phyloP scores from a whole-genome alignment of 2,113 vertebrate genomes.

The Nematolebias whitei region DNA sequence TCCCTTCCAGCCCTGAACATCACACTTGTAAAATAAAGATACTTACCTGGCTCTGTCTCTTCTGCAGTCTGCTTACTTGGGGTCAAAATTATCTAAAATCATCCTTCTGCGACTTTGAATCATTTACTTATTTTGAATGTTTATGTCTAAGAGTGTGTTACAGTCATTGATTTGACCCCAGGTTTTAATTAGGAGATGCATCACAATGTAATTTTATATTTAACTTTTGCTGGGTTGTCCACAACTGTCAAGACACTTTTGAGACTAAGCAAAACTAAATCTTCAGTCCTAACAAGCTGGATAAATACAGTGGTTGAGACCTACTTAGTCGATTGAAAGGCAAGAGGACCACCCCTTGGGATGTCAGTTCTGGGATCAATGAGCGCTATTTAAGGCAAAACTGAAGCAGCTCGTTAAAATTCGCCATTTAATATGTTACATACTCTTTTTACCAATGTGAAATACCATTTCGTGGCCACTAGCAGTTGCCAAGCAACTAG shows the following conservation, averaged over 20 bases:
- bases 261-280: neutral
- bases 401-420: neutral
- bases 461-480: neutral
- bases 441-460: conserved; percentile 2
- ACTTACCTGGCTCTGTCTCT: too few relatives aligned
- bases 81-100: too few relatives aligned
- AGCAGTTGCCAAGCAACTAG: conserved; percentile 2
- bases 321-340: neutral
- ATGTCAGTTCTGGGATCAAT: neutral
- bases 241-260: neutral
- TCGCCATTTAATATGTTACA: neutral
- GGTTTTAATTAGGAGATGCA: neutral
- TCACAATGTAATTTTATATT: neutral
- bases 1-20: too few relatives aligned
- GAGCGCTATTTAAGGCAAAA: neutral
- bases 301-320: neutral
- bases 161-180: neutral
- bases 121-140: too few relatives aligned
- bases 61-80: too few relatives aligned
- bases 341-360: neutral
- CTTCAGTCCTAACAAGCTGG: neutral
- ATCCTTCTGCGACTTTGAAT: too few relatives aligned
- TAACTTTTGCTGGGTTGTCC: neutral
- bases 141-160: neutral
- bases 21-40: too few relatives aligned